Evolutionary conservation across 2,888 invertebrate species (phyloP), one percentile per base, ranked within the genome.

Genomic region (Gonocerus acuteangulatus): DNA sequence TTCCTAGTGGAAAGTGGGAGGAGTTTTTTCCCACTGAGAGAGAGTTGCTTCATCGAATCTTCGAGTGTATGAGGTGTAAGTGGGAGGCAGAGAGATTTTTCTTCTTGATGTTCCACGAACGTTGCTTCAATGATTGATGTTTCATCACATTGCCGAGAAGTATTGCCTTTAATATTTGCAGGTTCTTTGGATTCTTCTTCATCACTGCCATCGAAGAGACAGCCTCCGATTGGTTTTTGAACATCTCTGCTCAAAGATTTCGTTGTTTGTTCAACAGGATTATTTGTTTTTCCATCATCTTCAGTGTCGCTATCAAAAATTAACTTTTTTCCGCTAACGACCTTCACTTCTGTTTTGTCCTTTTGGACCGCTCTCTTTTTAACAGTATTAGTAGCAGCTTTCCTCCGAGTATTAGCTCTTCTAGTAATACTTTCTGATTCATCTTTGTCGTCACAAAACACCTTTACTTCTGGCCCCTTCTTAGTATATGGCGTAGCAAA

Each of bases 221-320:
- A 15, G 4, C 39, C 9, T 2, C 39, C 39, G 4, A 39, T n/a
- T 39, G 4, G 39, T 39, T 39, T 39, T 9, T 4, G 39, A 11
- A n/a, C n/a, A 6, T 6, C 27, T 3, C n/a, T 13, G 39, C n/a
- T n/a, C 39, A n/a, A n/a, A n/a, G n/a, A n/a, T n/a, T n/a, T n/a
- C n/a, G n/a, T n/a, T n/a, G n/a, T n/a, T n/a, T n/a, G 27, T 27
- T 27, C 9, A 4, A 34, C 51, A 1, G 51, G 19, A 2, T 7
- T 34, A 2, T n/a, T 15, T 3, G 21, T 32, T 34, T 51, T 51
- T 2, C 16, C 19, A n/a, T 51, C 51, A 34, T 51, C 54, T 42
- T 54, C 54, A 9, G 54, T 42, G 23, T 54, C 54, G 16, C 54
- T 54, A 16, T 54, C 54, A 16, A 54, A 54, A 9, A n/a, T 9